Conservation (phyloP, 2,888 invertebrate species). For the Odontocerum albicorne region DNA sequence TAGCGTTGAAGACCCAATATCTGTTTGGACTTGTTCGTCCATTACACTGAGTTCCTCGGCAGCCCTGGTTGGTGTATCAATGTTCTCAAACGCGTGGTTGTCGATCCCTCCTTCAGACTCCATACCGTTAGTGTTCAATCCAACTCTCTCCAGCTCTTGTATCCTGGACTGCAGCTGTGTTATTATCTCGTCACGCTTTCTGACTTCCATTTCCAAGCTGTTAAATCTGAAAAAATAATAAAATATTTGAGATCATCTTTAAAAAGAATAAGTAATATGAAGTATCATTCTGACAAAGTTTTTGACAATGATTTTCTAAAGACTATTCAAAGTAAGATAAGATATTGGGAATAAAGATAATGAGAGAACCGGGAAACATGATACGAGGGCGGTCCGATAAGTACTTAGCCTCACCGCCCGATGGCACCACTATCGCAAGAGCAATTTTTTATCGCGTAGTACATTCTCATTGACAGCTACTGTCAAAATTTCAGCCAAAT, state of each 20-base stretch:
- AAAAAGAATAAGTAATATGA: no score
- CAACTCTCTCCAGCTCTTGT: slow-evolving; percentile 63
- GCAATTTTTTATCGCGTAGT: no score
- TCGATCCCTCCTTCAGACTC: slow-evolving; percentile 1
- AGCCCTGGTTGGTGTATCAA: background rate
- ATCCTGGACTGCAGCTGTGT: slow-evolving; percentile 73
- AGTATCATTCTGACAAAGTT: no score
- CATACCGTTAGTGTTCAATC: slow-evolving; percentile 39
- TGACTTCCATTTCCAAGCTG: slow-evolving; percentile 78
- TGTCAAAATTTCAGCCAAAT: no score
- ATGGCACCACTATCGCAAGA: no score
- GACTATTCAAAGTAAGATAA: no score
- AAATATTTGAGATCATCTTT: background rate
- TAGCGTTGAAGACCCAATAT: slow-evolving; percentile 18
- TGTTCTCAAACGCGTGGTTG: slow-evolving; percentile 2
- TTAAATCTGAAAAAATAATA: slow-evolving; percentile 57
- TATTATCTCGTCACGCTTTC: slow-evolving; percentile 79
- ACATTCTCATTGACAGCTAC: no score
- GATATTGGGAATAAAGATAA: no score
- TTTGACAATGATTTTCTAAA: no score
- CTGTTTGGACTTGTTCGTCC: slow-evolving; percentile 22
- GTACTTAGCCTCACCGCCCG: no score
- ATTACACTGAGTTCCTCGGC: slow-evolving; percentile 18
- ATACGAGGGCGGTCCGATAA: no score
- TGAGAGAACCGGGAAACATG: no score